Evolutionary conservation across 2,797 vertebrate genomes (phyloP).

Genomic region (Petrocephalus schoutedeni): DNA sequence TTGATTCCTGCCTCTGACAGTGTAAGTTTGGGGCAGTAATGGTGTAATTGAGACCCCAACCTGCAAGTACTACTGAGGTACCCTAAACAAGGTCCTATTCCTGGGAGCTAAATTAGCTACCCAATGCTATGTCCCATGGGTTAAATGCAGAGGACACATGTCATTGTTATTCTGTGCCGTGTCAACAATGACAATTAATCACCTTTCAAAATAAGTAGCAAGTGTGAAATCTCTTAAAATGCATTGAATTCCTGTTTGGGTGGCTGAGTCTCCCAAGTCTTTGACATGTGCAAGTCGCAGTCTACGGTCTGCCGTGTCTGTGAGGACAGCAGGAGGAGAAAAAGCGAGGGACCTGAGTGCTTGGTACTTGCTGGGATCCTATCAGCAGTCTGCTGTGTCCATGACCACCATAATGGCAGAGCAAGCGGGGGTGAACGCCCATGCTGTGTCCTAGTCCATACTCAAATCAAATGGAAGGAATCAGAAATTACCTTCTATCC

Average conservation of each 20-base stretch:
- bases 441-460: background rate
- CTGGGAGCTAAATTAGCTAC: too few relatives aligned
- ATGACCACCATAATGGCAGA: background rate
- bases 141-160: too few relatives aligned
- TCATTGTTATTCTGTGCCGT: too few relatives aligned
- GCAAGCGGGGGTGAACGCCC: background rate
- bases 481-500: background rate
- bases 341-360: background rate
- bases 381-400: background rate
- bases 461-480: background rate
- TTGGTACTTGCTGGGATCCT: background rate
- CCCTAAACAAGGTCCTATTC: too few relatives aligned
- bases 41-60: too few relatives aligned
- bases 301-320: background rate
- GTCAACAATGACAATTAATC: too few relatives aligned
- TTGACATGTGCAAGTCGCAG: background rate
- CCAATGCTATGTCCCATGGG: too few relatives aligned
- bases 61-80: too few relatives aligned
- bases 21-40: too few relatives aligned
- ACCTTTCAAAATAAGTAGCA: background rate
- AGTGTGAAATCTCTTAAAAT: background rate
- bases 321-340: background rate
- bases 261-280: background rate
- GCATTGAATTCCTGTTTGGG: background rate
- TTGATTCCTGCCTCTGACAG: too few relatives aligned